Evolutionary conservation across 23 tunicate species (phyloP), one percentile per base, ranked within the genome.

Genomic region (Botrylloides violaceus): DNA sequence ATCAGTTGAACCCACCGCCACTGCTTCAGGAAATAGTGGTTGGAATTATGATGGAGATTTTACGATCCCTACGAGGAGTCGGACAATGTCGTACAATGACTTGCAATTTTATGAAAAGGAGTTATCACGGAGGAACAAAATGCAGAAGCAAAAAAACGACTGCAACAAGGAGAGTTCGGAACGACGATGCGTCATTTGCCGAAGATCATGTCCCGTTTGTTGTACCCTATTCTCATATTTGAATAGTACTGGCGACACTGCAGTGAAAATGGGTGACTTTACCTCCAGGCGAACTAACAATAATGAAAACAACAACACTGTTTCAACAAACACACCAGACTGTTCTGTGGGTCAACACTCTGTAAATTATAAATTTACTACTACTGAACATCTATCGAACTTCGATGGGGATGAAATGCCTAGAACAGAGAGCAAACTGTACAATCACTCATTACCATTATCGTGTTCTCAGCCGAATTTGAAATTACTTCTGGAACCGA

Each of bases 171-270:
- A 4, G 7, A 3, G 4, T 63, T 29, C 70, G 3, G 29, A 31
- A 3, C 4, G 19, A 19, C 35, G 29, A 19, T 63, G 70, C 35
- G 70, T 63, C 4, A 33, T 63, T 4, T 63, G 70, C 35, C 34
- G 9, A 63, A 63, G 12, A 31, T 12, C 70, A 29, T 63, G 70
- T 28, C 35, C 35, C 4, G 70, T 63, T 29, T 63, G 70, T 33
- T 25, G 36, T 31, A 63, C 20, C 4, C 35, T 63, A 27, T 63
- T 63, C 9, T 63, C 70, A 63, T 29, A 27, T 7, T 21, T 27
- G 19, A 34, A 63, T 63, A 9, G 35, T 63, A 31, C 33, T 27
- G 7, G 70, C 6, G 70, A 63, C 34, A 34, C 70, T 34, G 33
- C 26, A 7, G 53, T 7, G 53, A 9, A 43, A 7, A 9, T 7